Conservation (phyloP, 2,888 invertebrate species). For the Dendrolimus pini region DNA sequence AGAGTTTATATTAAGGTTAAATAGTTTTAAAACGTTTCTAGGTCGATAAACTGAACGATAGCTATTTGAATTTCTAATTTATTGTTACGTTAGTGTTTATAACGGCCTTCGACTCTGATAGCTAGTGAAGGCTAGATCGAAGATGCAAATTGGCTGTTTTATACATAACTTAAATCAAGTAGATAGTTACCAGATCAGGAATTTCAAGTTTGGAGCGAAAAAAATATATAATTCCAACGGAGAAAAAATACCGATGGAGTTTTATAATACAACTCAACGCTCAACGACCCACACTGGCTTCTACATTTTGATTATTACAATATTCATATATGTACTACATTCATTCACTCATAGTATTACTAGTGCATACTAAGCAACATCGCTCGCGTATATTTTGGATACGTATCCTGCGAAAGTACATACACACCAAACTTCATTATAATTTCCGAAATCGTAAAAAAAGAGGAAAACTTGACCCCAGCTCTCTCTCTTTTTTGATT, state of each 20-base stretch:
- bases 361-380: no score
- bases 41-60: slow-evolving; percentile 15
- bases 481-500: no score
- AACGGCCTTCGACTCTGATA: slow-evolving; percentile 5
- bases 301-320: no score
- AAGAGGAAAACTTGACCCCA: no score
- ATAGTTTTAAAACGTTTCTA: slow-evolving; percentile 23
- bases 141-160: not conserved
- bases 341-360: no score
- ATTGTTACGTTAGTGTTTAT: slow-evolving; percentile 1
- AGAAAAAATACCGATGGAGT: not conserved
- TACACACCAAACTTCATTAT: no score
- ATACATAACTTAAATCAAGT: not conserved
- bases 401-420: no score
- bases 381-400: no score
- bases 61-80: slow-evolving; percentile 1
- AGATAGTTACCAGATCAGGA: not conserved
- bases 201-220: not conserved
- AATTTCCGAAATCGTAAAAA: no score
- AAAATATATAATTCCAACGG: not conserved
- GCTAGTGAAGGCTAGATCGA: slow-evolving; percentile 1
- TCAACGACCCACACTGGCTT: no score
- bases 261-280: no score
- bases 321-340: no score
- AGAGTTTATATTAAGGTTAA: slow-evolving; percentile 33